Evolutionary conservation across 2,888 invertebrate species (phyloP).

Genomic region (Crepidodera aurea): DNA sequence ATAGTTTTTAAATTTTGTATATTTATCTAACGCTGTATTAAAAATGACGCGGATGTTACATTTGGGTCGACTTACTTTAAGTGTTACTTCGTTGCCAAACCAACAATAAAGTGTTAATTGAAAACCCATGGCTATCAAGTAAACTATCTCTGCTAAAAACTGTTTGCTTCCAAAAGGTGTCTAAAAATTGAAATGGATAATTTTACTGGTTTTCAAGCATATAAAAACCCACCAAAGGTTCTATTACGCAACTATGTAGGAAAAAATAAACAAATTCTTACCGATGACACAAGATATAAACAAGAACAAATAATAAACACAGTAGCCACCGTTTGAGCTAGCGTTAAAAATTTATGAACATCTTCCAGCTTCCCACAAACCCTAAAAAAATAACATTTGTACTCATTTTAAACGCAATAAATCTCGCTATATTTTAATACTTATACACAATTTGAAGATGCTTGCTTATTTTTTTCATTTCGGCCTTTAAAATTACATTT

Average conservation of each 20-base stretch:
- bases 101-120: conserved; percentile 49
- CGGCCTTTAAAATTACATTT: conserved; percentile 43
- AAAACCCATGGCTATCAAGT: conserved; percentile 54
- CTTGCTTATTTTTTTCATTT: conserved; percentile 51
- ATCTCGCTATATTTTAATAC: conserved; percentile 39
- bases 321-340: conserved; percentile 54
- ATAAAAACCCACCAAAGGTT: neutral
- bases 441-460: conserved; percentile 54
- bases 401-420: conserved; percentile 5
- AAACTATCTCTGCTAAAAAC: conserved; percentile 54
- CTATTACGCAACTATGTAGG: too few species aligned
- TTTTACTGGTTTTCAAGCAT: neutral
- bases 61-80: too few species aligned
- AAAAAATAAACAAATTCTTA: conserved; percentile 42
- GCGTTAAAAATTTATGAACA: conserved; percentile 51
- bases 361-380: conserved; percentile 52
- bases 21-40: too few species aligned
- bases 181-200: conserved; percentile 44
- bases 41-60: too few species aligned
- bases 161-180: conserved; percentile 53
- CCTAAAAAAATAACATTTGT: conserved; percentile 48
- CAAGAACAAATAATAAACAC: conserved; percentile 57
- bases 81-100: conserved; percentile 57
- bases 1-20: conserved; percentile 43
- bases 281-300: conserved; percentile 55